Conservation (phyloP, 2,113 vertebrate genomes). For the Saccopteryx bilineata region DNA sequence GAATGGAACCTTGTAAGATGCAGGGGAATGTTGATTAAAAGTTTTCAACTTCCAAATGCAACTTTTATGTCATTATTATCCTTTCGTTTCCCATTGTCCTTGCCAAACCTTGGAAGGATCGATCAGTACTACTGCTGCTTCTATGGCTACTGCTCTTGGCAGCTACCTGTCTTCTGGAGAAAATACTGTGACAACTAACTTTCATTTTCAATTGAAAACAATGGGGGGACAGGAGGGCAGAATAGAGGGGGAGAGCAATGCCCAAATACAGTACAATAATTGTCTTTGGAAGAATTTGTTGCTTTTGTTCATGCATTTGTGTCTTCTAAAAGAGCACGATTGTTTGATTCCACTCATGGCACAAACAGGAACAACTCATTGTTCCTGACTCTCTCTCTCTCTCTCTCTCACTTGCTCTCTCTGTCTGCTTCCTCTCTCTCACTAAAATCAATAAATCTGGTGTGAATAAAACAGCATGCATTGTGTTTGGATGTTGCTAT, state of each 20-base stretch:
- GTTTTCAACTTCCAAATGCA: not conserved
- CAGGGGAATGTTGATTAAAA: not conserved
- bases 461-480: not conserved
- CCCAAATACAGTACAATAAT: not conserved
- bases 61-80: not conserved
- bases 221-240: not conserved
- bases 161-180: not conserved
- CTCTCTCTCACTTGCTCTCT: too few relatives aligned
- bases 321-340: not conserved
- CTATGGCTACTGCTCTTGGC: not conserved
- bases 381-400: too few relatives aligned
- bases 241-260: not conserved
- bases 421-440: too few relatives aligned
- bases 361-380: too few relatives aligned
- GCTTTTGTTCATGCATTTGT: not conserved
- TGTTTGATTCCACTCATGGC: too few relatives aligned
- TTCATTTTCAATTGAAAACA: not conserved
- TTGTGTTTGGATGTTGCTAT: accelerated
- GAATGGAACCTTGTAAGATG: not conserved
- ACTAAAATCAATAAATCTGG: too few relatives aligned
- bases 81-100: not conserved
- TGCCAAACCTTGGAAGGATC: not conserved
- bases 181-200: not conserved
- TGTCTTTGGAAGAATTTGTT: not conserved
- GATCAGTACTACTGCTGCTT: too few relatives aligned